phyloP scores from a whole-genome alignment of 2,888 invertebrate species.

The Synergus japonicus region DNA sequence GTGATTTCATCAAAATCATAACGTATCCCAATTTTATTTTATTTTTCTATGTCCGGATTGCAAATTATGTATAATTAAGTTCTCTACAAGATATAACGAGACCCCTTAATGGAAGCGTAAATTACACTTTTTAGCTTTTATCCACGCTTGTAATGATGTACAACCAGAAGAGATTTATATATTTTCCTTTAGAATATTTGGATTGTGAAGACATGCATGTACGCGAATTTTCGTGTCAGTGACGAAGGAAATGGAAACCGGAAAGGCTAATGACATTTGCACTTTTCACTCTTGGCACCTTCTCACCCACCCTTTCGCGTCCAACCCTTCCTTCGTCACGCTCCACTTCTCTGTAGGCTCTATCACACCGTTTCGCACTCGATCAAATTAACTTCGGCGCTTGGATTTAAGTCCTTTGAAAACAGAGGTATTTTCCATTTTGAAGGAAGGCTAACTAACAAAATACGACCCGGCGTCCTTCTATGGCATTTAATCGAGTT shows the following conservation, averaged over 20 bases:
- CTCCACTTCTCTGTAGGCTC: conserved; percentile 21
- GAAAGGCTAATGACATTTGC: conserved; percentile 53
- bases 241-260: conserved; percentile 51
- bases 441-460: conserved; percentile 26
- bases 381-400: conserved; percentile 53
- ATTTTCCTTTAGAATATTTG: neutral
- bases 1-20: too few species aligned
- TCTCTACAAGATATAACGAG: neutral
- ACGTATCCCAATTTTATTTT: too few species aligned
- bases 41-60: too few species aligned
- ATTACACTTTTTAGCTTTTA: neutral
- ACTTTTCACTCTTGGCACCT: conserved; percentile 46
- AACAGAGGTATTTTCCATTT: conserved; percentile 42
- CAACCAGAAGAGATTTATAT: neutral
- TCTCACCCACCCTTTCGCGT: conserved; percentile 13
- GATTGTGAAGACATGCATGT: conserved; percentile 27
- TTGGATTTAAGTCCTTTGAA: conserved; percentile 46
- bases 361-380: conserved; percentile 48
- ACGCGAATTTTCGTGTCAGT: conserved; percentile 43
- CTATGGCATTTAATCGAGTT: conserved; percentile 29
- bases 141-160: neutral
- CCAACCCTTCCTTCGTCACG: conserved; percentile 20
- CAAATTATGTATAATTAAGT: too few species aligned
- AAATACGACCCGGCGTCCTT: conserved; percentile 19
- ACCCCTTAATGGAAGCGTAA: neutral